Conservation (phyloP, 2,797 vertebrate species). For the Mycteria americana region DNA sequence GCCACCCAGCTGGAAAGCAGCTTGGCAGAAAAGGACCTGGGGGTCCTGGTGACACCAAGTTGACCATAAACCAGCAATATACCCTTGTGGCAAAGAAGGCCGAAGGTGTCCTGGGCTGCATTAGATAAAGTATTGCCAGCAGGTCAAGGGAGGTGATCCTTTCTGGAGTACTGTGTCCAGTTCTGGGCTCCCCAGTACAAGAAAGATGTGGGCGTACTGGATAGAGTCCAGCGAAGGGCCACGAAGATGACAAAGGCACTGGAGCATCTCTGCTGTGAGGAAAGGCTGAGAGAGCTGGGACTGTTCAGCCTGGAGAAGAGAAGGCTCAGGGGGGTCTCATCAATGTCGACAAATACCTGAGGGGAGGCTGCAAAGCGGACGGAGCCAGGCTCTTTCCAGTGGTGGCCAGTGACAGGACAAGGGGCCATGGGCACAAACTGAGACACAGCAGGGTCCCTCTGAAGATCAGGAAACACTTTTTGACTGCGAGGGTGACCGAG, state of each 20-base stretch:
- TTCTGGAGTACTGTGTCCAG: not conserved
- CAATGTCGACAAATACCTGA: not conserved
- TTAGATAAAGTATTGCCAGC: not conserved
- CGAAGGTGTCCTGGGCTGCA: rapidly evolving
- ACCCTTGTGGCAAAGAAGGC: not conserved
- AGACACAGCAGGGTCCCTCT: not conserved
- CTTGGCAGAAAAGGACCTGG: not conserved
- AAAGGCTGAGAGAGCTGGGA: not conserved
- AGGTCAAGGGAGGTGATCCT: not conserved
- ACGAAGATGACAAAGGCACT: not conserved
- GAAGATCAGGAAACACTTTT: not conserved
- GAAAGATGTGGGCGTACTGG: not conserved
- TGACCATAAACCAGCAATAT: not conserved
- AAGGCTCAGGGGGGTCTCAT: not conserved
- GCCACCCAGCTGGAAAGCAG: not conserved
- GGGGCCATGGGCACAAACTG: not conserved
- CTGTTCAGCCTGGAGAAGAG: not conserved
- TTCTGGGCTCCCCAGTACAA: not conserved
- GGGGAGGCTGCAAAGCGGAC: not conserved
- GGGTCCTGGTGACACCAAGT: not conserved
- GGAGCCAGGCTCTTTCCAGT: not conserved
- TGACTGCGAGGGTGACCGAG: not conserved
- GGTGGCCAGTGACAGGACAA: not conserved
- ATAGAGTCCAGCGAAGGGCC: not conserved
- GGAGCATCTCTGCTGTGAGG: not conserved